Base-by-base conservation (phyloP, 2,797 vertebrate genomes). In the Rhadinocentrus ornatus region DNA sequence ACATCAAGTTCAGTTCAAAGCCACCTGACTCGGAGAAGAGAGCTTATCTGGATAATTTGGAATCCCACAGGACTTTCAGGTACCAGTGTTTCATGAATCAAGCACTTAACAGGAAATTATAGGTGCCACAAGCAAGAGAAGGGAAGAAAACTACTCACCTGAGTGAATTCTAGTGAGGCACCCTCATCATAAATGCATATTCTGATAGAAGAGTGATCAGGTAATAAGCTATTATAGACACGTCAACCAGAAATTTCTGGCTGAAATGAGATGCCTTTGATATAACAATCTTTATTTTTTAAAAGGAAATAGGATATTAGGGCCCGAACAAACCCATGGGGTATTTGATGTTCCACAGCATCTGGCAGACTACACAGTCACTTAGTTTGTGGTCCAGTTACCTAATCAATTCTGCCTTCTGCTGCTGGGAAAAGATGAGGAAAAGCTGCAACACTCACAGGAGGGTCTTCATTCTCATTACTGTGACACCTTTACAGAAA, bases 21-120 rank as follows among this genome's bases (percentile, higher is more conserved):
- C 76, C 1, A 37, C 62, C 55, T 65, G 75, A 71, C 69, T 65
- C 69, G 73, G 71, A 84, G 64, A 80, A 62, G 65, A 75, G 81
- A 82, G 82, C 82, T 77, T 85, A 81, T 86, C 71, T 69, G 77
- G 75, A 71, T 83, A 63, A 85, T 85, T 81, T 84, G 71, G 73
- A 83, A 70, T 70, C 71, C 70, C 75, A 70, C 24, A 89, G 72
- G 73, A 80, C 71, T 72, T 70, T 73, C 64, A 84, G 83, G 82
- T 76, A 81, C 55, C 62, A 44, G 50, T 7, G 6, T 66, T 66
- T 80, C 78, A 82, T 81, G 80, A 82, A 85, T 82, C 69, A 73
- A 31, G 50, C 77, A 78, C 79, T 86, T 80, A 86, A 80, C 66
- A 18, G 66, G 53, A 78, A 78, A 87, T 82, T 80, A 83, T 20